Conservation (phyloP, 2,113 vertebrate species). For the Hippopotamus amphibius region DNA sequence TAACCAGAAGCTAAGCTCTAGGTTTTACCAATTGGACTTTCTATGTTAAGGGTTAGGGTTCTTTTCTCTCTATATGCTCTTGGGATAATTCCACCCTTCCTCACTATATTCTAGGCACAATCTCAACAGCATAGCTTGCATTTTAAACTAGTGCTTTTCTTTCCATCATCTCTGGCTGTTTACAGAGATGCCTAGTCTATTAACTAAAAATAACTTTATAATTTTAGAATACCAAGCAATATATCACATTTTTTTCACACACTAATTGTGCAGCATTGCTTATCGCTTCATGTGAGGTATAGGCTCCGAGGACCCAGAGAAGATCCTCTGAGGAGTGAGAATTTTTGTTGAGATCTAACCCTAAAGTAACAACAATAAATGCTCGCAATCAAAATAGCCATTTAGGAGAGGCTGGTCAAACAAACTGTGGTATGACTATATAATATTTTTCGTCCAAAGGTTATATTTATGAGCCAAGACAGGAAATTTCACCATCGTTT, state of each 20-base stretch:
- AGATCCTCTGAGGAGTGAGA: neutral
- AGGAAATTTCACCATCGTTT: neutral
- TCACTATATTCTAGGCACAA: neutral
- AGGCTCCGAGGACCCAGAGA: neutral
- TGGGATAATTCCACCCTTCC: neutral
- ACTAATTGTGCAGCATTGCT: neutral
- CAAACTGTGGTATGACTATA: neutral
- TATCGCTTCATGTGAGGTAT: neutral
- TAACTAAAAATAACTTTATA: slow-evolving; percentile 16
- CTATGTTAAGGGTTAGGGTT: neutral
- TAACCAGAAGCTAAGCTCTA: neutral
- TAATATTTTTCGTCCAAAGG: neutral
- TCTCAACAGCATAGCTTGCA: neutral
- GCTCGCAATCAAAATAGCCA: neutral
- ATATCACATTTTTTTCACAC: neutral
- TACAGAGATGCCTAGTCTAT: neutral
- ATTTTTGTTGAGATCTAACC: neutral
- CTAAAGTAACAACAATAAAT: neutral
- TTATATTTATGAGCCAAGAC: neutral
- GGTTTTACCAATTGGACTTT: neutral
- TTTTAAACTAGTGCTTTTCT: neutral
- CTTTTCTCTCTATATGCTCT: neutral
- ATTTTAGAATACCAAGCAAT: neutral
- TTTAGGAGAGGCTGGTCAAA: neutral
- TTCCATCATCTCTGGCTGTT: neutral